A percentile compares a stretch with the other conserved stretches of the same genome.
Conservation (phyloP, 1,140 invertebrate species). For the Pseudomyrmex cubaensis region DNA sequence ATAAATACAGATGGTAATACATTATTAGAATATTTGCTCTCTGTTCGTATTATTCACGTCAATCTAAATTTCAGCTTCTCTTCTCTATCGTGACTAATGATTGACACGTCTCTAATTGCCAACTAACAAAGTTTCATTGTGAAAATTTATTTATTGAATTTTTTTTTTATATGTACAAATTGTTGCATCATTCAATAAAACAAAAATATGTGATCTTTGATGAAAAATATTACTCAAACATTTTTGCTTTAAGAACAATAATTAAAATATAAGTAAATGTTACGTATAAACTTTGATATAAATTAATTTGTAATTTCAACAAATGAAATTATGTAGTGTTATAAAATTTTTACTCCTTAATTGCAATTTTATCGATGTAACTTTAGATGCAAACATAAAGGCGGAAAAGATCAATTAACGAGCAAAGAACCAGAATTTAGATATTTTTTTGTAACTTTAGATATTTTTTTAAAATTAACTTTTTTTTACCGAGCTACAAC, state of each 20-base stretch:
- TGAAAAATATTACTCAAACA: neutral
- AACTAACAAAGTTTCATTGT: constrained; percentile 4
- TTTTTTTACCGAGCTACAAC: neutral
- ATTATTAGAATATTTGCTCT: constrained; percentile 11
- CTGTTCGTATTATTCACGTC: constrained; percentile 21
- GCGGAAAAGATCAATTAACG: too few relatives aligned
- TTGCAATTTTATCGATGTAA: neutral
- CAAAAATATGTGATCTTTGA: constrained; percentile 6
- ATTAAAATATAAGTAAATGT: neutral
- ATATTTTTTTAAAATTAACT: neutral
- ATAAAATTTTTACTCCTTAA: neutral
- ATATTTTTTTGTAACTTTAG: too few relatives aligned
- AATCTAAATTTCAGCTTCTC: constrained; percentile 24
- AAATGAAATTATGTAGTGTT: neutral
- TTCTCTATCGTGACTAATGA: constrained; percentile 15
- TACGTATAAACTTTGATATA: too few relatives aligned
- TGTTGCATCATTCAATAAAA: neutral
- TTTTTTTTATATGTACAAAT: constrained; percentile 2
- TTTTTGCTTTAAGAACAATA: neutral
- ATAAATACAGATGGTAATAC: neutral
- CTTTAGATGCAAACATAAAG: neutral
- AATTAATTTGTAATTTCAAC: neutral
- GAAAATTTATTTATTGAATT: neutral
- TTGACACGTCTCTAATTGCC: constrained; percentile 18
- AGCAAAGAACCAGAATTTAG: too few relatives aligned